A percentile compares a stretch with the other conserved stretches of the same genome.
phyloP scores from a whole-genome alignment of 2,797 vertebrate species.

The Cirrhinus molitorella region DNA sequence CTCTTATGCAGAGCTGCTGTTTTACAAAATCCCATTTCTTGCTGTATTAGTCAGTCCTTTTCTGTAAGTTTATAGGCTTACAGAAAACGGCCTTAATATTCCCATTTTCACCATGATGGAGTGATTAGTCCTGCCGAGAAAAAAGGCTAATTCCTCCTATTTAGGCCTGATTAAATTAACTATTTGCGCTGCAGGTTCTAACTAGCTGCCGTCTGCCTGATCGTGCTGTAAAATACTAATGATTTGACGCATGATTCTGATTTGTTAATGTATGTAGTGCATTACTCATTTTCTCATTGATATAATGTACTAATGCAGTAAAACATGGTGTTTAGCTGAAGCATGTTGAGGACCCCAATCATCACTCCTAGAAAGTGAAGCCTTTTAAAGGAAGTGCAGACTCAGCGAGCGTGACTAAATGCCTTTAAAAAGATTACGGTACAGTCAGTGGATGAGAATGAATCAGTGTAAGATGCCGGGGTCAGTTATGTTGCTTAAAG shows the following conservation, averaged over 20 bases:
- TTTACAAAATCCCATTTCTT: constrained; percentile 49
- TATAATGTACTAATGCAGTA: constrained; percentile 29
- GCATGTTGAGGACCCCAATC: constrained; percentile 32
- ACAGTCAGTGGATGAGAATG: constrained; percentile 52
- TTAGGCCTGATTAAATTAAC: constrained; percentile 30
- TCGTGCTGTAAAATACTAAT: neutral
- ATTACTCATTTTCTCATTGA: constrained; percentile 33
- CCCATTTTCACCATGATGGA: constrained; percentile 23
- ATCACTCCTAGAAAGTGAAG: constrained; percentile 44
- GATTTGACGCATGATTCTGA: neutral
- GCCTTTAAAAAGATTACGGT: constrained; percentile 61
- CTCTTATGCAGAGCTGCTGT: constrained; percentile 42
- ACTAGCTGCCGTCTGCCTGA: neutral
- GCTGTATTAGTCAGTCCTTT: constrained; percentile 47
- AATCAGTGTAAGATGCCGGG: constrained; percentile 46
- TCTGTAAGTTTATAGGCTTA: constrained; percentile 37
- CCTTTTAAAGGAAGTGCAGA: constrained; percentile 46
- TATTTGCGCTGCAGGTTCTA: constrained; percentile 9
- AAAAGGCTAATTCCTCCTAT: neutral
- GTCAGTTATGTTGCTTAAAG: neutral
- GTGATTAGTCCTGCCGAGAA: constrained; percentile 13
- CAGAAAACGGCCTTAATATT: constrained; percentile 36
- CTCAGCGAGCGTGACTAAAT: constrained; percentile 50
- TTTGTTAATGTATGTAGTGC: constrained; percentile 33
- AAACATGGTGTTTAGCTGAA: constrained; percentile 29